A percentile compares a stretch with the other conserved stretches of the same genome.
These are phyloP conservation scores for Drosophila helvetica DNA, from an alignment of 2,888 invertebrate species.

Conservation along the genomic window DNA sequence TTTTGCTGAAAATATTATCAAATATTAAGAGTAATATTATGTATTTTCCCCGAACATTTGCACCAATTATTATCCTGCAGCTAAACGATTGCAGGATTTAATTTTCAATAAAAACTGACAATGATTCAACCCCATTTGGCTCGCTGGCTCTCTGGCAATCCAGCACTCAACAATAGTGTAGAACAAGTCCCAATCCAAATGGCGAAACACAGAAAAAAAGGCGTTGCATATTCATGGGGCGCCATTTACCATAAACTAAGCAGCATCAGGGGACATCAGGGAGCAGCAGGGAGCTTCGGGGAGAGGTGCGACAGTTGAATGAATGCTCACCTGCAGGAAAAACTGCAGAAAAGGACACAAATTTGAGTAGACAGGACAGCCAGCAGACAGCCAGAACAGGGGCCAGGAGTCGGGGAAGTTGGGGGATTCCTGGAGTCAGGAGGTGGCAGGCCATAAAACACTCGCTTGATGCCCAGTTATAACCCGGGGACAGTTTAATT, in stretches of 20 bases:
- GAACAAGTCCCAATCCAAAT: constrained; percentile 26
- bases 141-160: constrained; percentile 3
- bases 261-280: constrained; percentile 39
- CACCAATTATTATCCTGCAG: too few species aligned
- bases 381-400: background rate
- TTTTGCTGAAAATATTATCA: too few species aligned
- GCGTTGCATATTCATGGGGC: constrained; percentile 69
- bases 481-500: constrained; percentile 82
- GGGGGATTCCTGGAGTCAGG: background rate
- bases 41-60: too few species aligned
- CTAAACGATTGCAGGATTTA: constrained; percentile 18
- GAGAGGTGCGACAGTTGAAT: background rate
- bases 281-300: constrained; percentile 31
- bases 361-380: constrained; percentile 12
- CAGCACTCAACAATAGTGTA: constrained; percentile 29
- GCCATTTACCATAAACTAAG: constrained; percentile 67
- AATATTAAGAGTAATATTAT: too few species aligned
- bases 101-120: constrained; percentile 9
- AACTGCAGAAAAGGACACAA: constrained; percentile 33
- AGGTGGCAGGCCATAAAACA: constrained; percentile 75
- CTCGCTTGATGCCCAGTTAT: constrained; percentile 76
- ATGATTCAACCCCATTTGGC: constrained; percentile 6
- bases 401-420: background rate
- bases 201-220: constrained; percentile 21
- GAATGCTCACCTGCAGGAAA: constrained; percentile 54